Conservation (phyloP, 2,797 vertebrate species). For the Craterocephalus amniculus region DNA sequence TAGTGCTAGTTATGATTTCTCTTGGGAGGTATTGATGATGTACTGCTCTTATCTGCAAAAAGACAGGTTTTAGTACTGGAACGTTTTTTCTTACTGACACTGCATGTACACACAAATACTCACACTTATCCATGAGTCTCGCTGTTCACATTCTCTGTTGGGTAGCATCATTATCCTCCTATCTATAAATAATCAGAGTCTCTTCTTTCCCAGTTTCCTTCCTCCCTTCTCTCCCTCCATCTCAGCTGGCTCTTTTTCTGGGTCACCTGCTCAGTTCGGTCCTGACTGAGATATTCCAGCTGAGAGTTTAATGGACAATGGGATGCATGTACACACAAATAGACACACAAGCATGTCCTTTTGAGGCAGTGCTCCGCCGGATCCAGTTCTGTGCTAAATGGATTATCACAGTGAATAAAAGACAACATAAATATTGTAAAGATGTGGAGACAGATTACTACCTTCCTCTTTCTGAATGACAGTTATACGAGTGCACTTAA, state of each 20-base stretch:
- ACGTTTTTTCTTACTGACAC: conserved; percentile 42
- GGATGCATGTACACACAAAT: conserved; percentile 18
- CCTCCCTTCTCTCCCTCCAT: conserved; percentile 52
- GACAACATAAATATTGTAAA: conserved; percentile 41
- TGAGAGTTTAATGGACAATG: conserved; percentile 54
- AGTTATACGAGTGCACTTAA: conserved; percentile 1
- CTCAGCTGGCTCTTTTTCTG: conserved; percentile 78
- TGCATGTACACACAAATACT: conserved; percentile 27
- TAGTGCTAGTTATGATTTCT: too few species aligned
- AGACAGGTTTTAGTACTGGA: conserved; percentile 56
- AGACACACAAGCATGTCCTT: conserved; percentile 20
- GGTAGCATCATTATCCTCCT: conserved; percentile 76
- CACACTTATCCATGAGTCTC: conserved; percentile 57
- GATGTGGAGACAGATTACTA: conserved; percentile 19
- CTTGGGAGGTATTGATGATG: conserved; percentile 49
- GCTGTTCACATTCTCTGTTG: conserved; percentile 60
- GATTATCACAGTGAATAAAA: conserved; percentile 60
- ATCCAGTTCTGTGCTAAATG: conserved; percentile 39
- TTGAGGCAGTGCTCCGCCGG: conserved; percentile 34
- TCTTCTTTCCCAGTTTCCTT: conserved; percentile 31
- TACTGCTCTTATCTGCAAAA: conserved; percentile 62
- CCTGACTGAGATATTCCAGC: conserved; percentile 73
- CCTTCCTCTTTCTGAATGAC: conserved; percentile 8
- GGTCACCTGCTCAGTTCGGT: conserved; percentile 78
- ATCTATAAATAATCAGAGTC: conserved; percentile 83